Percentiles rank a stretch among this genome's conserved stretches.
Conservation (phyloP, 2,888 invertebrate species). For the Graphium colonna region DNA sequence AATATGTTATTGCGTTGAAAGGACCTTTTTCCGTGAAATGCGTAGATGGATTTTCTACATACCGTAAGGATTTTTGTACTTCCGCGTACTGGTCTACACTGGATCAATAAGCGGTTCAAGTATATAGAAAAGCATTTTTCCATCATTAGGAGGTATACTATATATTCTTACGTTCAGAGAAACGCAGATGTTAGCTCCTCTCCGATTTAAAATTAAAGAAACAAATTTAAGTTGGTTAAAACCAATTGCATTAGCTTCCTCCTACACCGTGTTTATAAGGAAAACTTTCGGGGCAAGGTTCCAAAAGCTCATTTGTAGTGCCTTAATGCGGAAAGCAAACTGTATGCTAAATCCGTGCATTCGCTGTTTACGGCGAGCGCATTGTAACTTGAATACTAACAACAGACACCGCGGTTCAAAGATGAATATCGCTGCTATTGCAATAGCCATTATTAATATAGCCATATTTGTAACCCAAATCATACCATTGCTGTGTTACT, state of each 20-base stretch:
- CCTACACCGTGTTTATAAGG: background rate
- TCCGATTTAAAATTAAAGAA: no score
- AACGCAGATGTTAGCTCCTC: no score
- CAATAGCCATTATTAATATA: background rate
- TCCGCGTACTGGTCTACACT: no score
- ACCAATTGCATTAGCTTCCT: background rate
- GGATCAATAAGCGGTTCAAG: no score
- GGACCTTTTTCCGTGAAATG: no score
- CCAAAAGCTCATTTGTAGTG: constrained; percentile 37
- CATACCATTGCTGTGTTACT: constrained; percentile 5
- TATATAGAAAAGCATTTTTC: no score
- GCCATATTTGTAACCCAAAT: background rate
- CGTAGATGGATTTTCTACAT: no score
- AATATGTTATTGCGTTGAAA: no score
- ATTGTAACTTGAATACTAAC: constrained; percentile 52
- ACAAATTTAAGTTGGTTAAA: background rate
- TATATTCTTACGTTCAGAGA: no score
- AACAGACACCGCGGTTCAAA: constrained; percentile 33
- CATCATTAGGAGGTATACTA: no score
- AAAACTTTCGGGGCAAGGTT: constrained; percentile 11
- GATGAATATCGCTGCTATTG: constrained; percentile 10
- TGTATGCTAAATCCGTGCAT: constrained; percentile 58
- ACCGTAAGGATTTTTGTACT: no score
- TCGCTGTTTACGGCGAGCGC: constrained; percentile 45
- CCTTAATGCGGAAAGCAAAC: constrained; percentile 32